Evolutionary conservation across 2,797 vertebrate genomes (phyloP).

Genomic region (Danio tinwini): DNA sequence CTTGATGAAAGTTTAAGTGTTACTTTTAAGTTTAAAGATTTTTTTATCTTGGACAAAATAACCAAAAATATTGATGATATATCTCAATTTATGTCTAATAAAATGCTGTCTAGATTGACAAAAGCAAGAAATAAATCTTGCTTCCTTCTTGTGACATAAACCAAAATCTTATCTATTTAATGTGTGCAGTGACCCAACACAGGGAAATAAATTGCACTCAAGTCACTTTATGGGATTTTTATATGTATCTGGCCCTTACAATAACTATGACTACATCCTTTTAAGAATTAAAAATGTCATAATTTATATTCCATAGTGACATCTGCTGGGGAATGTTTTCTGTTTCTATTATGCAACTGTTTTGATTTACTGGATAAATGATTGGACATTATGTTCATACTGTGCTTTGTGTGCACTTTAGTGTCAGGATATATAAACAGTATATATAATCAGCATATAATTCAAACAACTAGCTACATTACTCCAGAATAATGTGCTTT

Average conservation of each 20-base stretch:
- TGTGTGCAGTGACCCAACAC: not conserved
- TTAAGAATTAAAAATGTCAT: not conserved
- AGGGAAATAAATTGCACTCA: not conserved
- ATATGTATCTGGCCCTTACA: not conserved
- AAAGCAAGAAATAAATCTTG: not conserved
- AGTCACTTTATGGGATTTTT: not conserved
- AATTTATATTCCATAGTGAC: conserved; percentile 29
- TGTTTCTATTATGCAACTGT: conserved; percentile 15
- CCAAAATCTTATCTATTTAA: not conserved
- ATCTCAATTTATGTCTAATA: not conserved
- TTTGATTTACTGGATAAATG: conserved; percentile 14
- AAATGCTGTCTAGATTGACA: not conserved
- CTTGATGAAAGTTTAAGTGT: no score
- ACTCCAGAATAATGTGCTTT: conserved; percentile 16
- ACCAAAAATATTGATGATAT: not conserved
- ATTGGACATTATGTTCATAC: conserved; percentile 9
- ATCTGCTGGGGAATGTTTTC: conserved; percentile 29
- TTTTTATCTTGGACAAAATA: not conserved
- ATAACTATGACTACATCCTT: not conserved
- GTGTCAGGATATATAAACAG: conserved; percentile 34
- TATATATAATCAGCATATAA: conserved; percentile 2
- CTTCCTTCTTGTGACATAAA: not conserved
- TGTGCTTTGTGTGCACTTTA: conserved; percentile 13
- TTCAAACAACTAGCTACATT: conserved; percentile 29
- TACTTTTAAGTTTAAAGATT: not conserved